phyloP scores from a whole-genome alignment of 2,888 invertebrate species.

The Carterocephalus palaemon region DNA sequence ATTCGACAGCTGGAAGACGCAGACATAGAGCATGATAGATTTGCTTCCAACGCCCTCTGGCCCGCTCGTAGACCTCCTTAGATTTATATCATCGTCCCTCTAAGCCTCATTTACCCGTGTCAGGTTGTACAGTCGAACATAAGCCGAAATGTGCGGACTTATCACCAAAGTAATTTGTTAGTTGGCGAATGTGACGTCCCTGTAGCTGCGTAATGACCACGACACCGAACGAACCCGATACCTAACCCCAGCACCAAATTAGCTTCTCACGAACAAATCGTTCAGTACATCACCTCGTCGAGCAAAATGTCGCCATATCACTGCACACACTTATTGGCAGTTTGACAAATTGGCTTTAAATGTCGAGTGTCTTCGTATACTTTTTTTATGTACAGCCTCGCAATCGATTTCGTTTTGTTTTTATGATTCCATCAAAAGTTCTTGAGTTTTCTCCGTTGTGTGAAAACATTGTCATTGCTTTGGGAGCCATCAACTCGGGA shows the following conservation, averaged over 20 bases:
- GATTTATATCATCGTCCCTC: conserved; percentile 11
- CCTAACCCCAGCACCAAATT: conserved; percentile 57
- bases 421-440: conserved; percentile 31
- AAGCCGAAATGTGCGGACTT: conserved; percentile 52
- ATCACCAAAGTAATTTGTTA: conserved; percentile 68
- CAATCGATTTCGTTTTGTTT: conserved; percentile 22
- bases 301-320: conserved; percentile 47
- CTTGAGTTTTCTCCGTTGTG: conserved; percentile 15
- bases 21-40: conserved; percentile 16
- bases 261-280: conserved; percentile 66
- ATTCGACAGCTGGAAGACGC: conserved; percentile 24
- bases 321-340: conserved; percentile 46
- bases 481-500: conserved; percentile 61
- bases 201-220: conserved; percentile 68
- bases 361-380: conserved; percentile 37
- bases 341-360: conserved; percentile 45
- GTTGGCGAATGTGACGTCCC: conserved; percentile 74
- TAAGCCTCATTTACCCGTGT: conserved; percentile 28
- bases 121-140: conserved; percentile 69
- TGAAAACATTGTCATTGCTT: conserved; percentile 58
- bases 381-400: conserved; percentile 25
- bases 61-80: conserved; percentile 15
- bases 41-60: conserved; percentile 11
- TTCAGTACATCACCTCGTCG: conserved; percentile 47
- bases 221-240: conserved; percentile 55